Percentiles rank a stretch among this genome's conserved stretches.
Evolutionary conservation across 1,140 invertebrate species (phyloP).

Genomic region (Aphaenogaster floridana): DNA sequence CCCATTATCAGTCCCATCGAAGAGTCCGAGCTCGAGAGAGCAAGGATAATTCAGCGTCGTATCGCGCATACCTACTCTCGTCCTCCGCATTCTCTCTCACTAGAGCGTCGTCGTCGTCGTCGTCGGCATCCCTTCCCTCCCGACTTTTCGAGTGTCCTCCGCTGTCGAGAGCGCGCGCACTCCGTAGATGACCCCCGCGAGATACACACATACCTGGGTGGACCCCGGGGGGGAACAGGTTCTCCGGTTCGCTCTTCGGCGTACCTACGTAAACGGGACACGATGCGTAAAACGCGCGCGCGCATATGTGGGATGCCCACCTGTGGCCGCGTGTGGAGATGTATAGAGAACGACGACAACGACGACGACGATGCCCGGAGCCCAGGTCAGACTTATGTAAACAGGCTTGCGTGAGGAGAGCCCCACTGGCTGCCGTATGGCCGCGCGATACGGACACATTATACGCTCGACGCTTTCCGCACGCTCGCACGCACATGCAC

Average conservation of each 20-base stretch:
- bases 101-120: constrained; percentile 26
- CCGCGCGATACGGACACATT: constrained; percentile 79
- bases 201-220: constrained; percentile 65
- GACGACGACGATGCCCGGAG: constrained; percentile 45
- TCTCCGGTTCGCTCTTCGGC: constrained; percentile 39
- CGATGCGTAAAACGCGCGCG: constrained; percentile 7
- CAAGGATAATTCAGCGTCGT: constrained; percentile 49
- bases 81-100: constrained; percentile 17
- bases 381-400: constrained; percentile 79
- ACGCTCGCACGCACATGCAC: constrained; percentile 3
- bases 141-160: constrained; percentile 65
- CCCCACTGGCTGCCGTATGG: constrained; percentile 73
- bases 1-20: constrained; percentile 47
- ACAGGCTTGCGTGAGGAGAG: constrained; percentile 81
- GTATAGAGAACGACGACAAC: constrained; percentile 53
- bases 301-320: constrained; percentile 67
- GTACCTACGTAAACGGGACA: background rate
- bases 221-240: constrained; percentile 59
- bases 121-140: constrained; percentile 3
- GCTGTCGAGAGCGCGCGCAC: constrained; percentile 29
- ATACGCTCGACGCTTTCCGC: constrained; percentile 72
- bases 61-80: constrained; percentile 20
- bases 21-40: constrained; percentile 29
- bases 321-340: constrained; percentile 74
- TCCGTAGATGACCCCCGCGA: constrained; percentile 63